Conservation (phyloP, 35 echinoderm and acorn worm species). For the Patiria miniata region DNA sequence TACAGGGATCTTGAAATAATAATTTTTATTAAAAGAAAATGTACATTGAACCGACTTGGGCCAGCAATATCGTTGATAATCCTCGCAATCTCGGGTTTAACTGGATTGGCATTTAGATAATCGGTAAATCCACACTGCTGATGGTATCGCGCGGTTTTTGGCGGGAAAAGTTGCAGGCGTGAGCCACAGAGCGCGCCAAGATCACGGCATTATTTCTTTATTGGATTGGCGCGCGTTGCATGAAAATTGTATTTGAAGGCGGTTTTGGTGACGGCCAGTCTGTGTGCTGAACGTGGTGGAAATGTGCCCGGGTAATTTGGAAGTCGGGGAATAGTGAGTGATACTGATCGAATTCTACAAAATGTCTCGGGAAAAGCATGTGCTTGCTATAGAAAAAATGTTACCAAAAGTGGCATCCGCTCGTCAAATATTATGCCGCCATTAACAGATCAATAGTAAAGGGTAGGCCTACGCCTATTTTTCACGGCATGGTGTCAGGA, state of each 20-base stretch:
- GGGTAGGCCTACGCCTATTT: too few relatives aligned
- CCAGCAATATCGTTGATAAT: background rate
- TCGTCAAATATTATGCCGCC: too few relatives aligned
- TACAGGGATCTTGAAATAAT: too few relatives aligned
- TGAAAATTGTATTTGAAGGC: background rate
- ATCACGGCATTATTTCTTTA: background rate
- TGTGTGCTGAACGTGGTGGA: background rate
- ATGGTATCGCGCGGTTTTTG: background rate
- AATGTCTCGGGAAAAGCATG: too few relatives aligned
- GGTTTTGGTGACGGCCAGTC: background rate
- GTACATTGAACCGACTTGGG: background rate
- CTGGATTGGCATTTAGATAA: conserved; percentile 19
- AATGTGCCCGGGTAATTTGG: background rate
- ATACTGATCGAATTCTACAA: too few relatives aligned
- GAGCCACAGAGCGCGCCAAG: too few relatives aligned
- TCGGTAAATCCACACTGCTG: background rate
- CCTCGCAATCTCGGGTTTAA: conserved; percentile 7
- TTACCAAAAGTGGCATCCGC: too few relatives aligned
- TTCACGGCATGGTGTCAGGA: too few relatives aligned
- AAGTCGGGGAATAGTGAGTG: background rate
- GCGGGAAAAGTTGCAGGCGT: too few relatives aligned
- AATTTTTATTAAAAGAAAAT: too few relatives aligned
- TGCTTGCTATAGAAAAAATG: too few relatives aligned
- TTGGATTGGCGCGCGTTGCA: background rate
- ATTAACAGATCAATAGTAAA: too few relatives aligned